phyloP scores from a whole-genome alignment of 2,888 invertebrate genomes.

The Sminthurinus aureus region DNA sequence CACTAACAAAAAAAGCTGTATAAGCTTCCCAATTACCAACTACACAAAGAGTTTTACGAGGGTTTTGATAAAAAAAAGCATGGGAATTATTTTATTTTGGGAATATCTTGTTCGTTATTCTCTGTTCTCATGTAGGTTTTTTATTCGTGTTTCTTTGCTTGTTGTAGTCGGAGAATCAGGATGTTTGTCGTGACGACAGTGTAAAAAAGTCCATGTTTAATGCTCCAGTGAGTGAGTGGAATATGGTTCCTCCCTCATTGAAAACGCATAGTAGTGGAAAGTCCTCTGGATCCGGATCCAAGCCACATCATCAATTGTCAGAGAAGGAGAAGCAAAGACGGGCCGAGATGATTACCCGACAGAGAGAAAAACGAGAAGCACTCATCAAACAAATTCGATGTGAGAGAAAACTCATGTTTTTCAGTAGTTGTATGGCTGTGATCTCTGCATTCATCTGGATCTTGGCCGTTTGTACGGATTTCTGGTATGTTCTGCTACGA shows the following conservation, averaged over 20 bases:
- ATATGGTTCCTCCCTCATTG: constrained; percentile 40
- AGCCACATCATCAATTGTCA: constrained; percentile 26
- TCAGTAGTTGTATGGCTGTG: constrained; percentile 73
- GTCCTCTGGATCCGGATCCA: constrained; percentile 7
- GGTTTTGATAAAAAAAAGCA: neutral
- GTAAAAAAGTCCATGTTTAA: constrained; percentile 39
- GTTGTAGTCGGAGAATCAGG: constrained; percentile 32
- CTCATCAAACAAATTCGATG: constrained; percentile 43
- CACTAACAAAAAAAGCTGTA: neutral
- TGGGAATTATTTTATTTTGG: neutral
- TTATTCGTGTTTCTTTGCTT: neutral
- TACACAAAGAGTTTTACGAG: neutral
- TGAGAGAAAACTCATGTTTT: constrained; percentile 76
- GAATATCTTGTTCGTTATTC: no score
- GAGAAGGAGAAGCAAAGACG: constrained; percentile 41
- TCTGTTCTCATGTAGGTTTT: neutral
- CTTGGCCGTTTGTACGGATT: constrained; percentile 75
- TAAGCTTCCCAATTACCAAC: no score
- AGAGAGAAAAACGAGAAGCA: constrained; percentile 46
- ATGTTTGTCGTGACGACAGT: constrained; percentile 32
- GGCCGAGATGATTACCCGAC: constrained; percentile 40
- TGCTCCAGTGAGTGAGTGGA: constrained; percentile 39
- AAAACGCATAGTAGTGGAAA: constrained; percentile 31
- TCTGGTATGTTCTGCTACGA: constrained; percentile 69
- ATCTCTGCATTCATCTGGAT: constrained; percentile 76